Conservation (phyloP, 92 coral and sea anemone species). For the Porites lobata region DNA sequence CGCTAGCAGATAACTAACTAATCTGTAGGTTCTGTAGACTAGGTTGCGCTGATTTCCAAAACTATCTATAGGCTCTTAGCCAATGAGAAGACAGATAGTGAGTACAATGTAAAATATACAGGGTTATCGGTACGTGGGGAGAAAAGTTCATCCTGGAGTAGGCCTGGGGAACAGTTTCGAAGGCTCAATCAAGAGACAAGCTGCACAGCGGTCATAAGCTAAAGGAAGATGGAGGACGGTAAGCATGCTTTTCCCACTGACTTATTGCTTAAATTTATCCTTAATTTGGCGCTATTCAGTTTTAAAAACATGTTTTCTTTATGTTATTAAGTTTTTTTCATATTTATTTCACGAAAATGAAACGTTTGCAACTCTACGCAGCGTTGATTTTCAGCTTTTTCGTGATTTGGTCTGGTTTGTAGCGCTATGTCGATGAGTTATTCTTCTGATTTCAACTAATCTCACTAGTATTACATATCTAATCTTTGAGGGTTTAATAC, state of each 20-base stretch:
- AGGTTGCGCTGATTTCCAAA: no score
- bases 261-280: not conserved
- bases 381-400: not conserved
- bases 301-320: not conserved
- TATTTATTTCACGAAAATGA: not conserved
- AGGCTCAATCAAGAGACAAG: not conserved
- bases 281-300: not conserved
- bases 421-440: no score
- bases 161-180: not conserved
- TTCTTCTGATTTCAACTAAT: no score
- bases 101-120: no score
- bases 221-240: constrained; percentile 85
- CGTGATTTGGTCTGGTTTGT: not conserved
- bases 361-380: not conserved
- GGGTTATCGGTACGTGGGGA: no score
- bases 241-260: constrained; percentile 11
- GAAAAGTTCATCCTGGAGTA: no score
- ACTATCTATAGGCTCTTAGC: no score
- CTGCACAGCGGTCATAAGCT: constrained; percentile 13
- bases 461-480: no score
- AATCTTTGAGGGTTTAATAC: no score
- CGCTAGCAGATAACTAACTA: no score
- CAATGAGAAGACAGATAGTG: no score
- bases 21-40: no score
- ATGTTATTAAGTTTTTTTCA: not conserved